Conservation (phyloP, 2,797 vertebrate genomes). For the Sphenodon punctatus region DNA sequence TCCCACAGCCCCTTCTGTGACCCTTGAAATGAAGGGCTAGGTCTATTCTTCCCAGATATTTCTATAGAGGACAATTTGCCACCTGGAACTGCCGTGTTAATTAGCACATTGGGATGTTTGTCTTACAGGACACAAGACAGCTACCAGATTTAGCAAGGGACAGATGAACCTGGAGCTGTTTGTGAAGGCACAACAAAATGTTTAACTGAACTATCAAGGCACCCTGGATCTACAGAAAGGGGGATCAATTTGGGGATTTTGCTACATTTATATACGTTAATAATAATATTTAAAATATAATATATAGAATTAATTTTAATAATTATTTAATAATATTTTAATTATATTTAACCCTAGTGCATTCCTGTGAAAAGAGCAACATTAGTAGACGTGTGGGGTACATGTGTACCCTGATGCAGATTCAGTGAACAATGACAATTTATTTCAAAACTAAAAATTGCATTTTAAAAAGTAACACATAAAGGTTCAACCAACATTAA, state of each 20-base stretch:
- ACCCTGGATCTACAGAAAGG: not conserved
- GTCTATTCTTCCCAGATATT: not conserved
- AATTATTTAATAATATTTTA: too few species aligned
- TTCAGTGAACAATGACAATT: too few species aligned
- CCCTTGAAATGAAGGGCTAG: not conserved
- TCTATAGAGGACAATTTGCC: not conserved
- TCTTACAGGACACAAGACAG: not conserved
- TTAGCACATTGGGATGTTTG: not conserved
- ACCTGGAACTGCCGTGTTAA: not conserved
- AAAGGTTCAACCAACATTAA: too few species aligned
- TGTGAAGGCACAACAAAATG: not conserved
- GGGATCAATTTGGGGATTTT: not conserved
- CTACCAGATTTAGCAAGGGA: not conserved
- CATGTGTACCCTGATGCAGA: too few species aligned
- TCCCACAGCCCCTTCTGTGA: not conserved
- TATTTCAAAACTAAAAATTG: too few species aligned
- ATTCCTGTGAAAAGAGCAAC: too few species aligned
- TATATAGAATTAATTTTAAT: too few species aligned
- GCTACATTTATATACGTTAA: too few species aligned
- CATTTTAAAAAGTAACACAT: too few species aligned
- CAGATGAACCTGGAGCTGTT: not conserved
- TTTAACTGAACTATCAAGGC: not conserved
- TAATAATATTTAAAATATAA: too few species aligned
- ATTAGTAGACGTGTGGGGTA: too few species aligned
- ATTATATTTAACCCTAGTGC: too few species aligned